Evolutionary conservation across 1,140 invertebrate genomes (phyloP).

Genomic region (Penaeus chinensis): DNA sequence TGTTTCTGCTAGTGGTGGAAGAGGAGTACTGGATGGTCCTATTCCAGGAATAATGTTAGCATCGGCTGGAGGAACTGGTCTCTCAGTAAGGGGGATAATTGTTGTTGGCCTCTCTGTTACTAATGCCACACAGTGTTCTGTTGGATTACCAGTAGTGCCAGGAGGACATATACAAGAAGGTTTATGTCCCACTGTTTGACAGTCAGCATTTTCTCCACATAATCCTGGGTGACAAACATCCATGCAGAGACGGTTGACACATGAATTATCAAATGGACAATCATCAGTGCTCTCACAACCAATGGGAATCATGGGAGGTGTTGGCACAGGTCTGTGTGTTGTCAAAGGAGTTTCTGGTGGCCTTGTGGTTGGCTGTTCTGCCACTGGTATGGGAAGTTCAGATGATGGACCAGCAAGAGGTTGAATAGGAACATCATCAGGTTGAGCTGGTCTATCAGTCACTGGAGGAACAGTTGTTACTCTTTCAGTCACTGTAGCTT

Average conservation of each 20-base stretch:
- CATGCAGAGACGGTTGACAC: conserved; percentile 78
- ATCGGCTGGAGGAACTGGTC: background rate
- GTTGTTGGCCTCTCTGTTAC: conserved; percentile 31
- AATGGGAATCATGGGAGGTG: conserved; percentile 75
- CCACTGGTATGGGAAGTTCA: conserved; percentile 21
- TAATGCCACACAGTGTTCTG: conserved; percentile 67
- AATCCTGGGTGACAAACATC: conserved; percentile 79
- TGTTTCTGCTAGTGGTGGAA: conserved; percentile 9
- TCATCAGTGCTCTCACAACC: conserved; percentile 78
- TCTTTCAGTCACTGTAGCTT: conserved; percentile 22
- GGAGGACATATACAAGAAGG: conserved; percentile 75
- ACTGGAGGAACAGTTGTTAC: conserved; percentile 20
- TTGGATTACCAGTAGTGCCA: conserved; percentile 67
- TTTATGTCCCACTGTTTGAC: conserved; percentile 82
- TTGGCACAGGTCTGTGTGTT: conserved; percentile 21
- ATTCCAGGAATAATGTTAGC: conserved; percentile 12
- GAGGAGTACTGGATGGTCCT: conserved; percentile 14
- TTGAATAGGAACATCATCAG: conserved; percentile 17
- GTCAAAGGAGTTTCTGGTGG: conserved; percentile 8
- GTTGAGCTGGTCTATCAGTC: conserved; percentile 14
- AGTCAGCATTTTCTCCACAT: conserved; percentile 81
- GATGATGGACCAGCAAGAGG: conserved; percentile 52
- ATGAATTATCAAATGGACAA: conserved; percentile 80
- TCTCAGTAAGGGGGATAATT: conserved; percentile 15
- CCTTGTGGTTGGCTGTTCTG: conserved; percentile 1